Conservation (phyloP, 2,797 vertebrate genomes). For the Anguilla obscura region DNA sequence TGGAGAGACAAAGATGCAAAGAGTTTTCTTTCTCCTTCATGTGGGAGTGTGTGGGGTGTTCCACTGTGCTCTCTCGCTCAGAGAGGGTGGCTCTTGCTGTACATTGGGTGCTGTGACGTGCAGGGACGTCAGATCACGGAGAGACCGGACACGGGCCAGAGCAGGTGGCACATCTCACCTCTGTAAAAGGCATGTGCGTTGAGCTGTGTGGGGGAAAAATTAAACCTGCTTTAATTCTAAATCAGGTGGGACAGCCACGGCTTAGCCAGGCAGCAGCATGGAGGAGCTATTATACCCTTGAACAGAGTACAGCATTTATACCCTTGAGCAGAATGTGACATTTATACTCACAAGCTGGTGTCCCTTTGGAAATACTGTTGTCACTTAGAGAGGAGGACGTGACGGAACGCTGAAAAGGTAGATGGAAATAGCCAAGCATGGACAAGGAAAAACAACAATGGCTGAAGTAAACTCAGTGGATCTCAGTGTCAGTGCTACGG, state of each 20-base stretch:
- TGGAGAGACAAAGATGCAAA: neutral
- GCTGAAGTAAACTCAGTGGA: neutral
- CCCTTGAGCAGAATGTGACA: neutral
- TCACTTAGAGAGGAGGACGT: neutral
- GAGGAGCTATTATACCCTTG: neutral
- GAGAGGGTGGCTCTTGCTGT: neutral
- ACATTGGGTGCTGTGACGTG: neutral
- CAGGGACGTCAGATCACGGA: neutral
- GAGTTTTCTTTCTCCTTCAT: neutral
- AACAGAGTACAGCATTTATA: neutral
- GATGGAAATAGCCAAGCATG: neutral
- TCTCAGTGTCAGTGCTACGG: neutral
- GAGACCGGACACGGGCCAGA: neutral
- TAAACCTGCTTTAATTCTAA: neutral
- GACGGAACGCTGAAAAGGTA: neutral
- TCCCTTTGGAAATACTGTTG: neutral
- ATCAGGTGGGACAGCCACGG: neutral
- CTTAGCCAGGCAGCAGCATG: neutral
- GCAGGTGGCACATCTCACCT: neutral
- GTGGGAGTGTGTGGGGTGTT: neutral
- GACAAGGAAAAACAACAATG: neutral
- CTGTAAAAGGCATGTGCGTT: neutral
- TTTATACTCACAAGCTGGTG: neutral
- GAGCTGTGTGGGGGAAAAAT: neutral
- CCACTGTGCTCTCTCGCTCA: neutral